Evolutionary conservation across 1,140 invertebrate species (phyloP), one percentile per base, ranked within the genome.

Genomic region (Ridgeia piscesae): DNA sequence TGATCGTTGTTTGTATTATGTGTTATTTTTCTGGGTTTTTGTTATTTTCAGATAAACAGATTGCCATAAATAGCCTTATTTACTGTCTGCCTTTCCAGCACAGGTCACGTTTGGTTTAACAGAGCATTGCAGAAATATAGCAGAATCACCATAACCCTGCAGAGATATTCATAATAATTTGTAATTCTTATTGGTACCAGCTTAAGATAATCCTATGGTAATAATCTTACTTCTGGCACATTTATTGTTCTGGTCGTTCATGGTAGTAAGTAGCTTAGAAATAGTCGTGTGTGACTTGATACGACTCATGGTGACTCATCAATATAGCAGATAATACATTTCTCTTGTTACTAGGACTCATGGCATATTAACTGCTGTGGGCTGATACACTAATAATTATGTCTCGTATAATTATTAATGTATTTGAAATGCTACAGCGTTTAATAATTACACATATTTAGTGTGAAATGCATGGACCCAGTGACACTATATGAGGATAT

Each of bases 291-390:
- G 6, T 77, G 58, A 77, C 27, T 0, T 77, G 11, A 77, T 77
- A 21, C 27, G 58, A 77, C 58, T 77, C 14, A 77, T 21, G 58
- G 27, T 77, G 58, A 77, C 58, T 27, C 58, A 77, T 77, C 27
- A 77, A 4, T 31, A 77, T 77, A 2, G 89, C 33, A 90, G 89
- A 90, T n/a, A 35, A 42, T 90, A 90, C 89, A 90, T 34, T 34
- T 48, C 50, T 93, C 34, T 91, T 93, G 58, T 77, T 77, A 77
- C 27, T 77, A 77, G 58, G 42, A 4, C 58, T 21, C 2, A 21
- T 77, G 27, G 17, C 58, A 77, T 77, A 77, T 4, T 77, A 77
- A 21, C 11, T 77, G 58, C 6, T 27, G 27, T 21, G 27, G 27
- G 27, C 58, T 77, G 58, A 31, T 77, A 21, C 27, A 31, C 27